phyloP scores from a whole-genome alignment of 2,797 vertebrate genomes.

The Hylomyscus alleni region DNA sequence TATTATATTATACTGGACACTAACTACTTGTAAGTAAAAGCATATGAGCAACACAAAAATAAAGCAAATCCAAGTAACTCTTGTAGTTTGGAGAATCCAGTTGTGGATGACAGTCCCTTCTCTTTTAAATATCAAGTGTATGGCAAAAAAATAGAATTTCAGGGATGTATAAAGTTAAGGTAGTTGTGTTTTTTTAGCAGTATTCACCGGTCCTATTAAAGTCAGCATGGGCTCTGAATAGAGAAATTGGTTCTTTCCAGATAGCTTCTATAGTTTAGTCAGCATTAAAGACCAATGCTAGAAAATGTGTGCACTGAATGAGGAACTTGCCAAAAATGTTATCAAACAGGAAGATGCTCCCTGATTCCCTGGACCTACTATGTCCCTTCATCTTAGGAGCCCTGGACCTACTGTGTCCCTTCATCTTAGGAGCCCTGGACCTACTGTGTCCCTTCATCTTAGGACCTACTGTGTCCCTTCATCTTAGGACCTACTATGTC shows the following conservation, averaged over 20 bases:
- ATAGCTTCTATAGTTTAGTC: slow-evolving; percentile 74
- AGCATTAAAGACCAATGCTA: slow-evolving; percentile 68
- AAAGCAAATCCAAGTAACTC: slow-evolving; percentile 49
- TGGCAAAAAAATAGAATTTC: slow-evolving; percentile 47
- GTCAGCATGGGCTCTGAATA: slow-evolving; percentile 64
- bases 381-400: neutral
- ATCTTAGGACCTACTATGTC: neutral
- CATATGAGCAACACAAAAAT: slow-evolving; percentile 4
- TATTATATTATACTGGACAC: neutral
- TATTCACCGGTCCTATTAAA: slow-evolving; percentile 73
- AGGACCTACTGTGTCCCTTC: neutral
- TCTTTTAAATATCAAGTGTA: slow-evolving; percentile 7
- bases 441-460: too few relatives aligned
- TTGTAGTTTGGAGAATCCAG: neutral
- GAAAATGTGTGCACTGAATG: slow-evolving; percentile 15
- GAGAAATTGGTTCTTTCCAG: slow-evolving; percentile 71
- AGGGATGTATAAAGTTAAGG: slow-evolving; percentile 55
- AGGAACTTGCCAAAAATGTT: neutral
- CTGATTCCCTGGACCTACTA: neutral
- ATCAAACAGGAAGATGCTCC: neutral
- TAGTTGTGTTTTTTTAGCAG: slow-evolving; percentile 77
- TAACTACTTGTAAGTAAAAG: neutral
- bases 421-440: neutral
- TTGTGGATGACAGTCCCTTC: slow-evolving; percentile 7
- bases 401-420: too few relatives aligned